Evolutionary conservation across 2,113 vertebrate species (phyloP).

Genomic region (Anolis sagrei): DNA sequence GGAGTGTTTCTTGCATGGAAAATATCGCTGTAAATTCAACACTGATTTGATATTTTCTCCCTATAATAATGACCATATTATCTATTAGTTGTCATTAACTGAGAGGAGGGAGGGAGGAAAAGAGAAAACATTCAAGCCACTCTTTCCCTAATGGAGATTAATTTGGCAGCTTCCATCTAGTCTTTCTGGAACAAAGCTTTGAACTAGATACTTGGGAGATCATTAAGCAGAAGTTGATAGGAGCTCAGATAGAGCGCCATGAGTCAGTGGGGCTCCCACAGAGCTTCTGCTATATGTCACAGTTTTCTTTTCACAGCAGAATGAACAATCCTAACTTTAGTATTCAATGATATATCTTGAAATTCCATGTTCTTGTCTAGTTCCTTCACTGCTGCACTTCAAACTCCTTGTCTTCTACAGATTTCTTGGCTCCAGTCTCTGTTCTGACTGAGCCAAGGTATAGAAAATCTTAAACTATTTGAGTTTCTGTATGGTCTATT

Average conservation of each 20-base stretch:
- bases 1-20: conserved; percentile 59
- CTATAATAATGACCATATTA: conserved; percentile 51
- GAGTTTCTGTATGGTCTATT: too few species aligned
- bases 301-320: too few species aligned
- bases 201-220: background rate
- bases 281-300: too few species aligned
- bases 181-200: background rate
- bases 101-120: background rate
- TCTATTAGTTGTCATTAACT: conserved; percentile 21
- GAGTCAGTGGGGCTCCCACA: too few species aligned
- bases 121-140: background rate
- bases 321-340: too few species aligned
- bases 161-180: background rate
- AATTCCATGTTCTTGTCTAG: too few species aligned
- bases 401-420: too few species aligned
- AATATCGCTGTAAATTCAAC: conserved; percentile 64
- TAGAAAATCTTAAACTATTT: too few species aligned
- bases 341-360: too few species aligned
- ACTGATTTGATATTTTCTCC: conserved; percentile 63
- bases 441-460: too few species aligned
- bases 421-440: too few species aligned
- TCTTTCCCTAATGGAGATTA: conserved; percentile 42
- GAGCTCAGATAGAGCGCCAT: background rate
- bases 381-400: too few species aligned
- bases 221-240: background rate